Percentiles rank a stretch among this genome's conserved stretches.
phyloP scores from a whole-genome alignment of 1,140 invertebrate species.

The Drosophila erecta region DNA sequence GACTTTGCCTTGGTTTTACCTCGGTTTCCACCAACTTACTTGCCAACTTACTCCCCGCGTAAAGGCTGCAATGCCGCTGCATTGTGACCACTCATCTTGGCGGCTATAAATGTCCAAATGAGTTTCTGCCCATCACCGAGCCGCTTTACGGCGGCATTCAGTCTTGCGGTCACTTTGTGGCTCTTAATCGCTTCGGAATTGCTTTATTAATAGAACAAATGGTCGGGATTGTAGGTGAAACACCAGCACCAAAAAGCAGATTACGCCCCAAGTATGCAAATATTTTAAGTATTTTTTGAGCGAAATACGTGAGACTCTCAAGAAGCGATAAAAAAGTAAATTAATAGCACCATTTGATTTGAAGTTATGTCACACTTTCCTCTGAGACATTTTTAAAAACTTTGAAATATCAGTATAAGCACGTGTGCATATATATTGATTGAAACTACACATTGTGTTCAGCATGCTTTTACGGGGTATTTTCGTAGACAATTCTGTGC shows the following conservation, averaged over 20 bases:
- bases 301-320: no score
- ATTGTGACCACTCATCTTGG: slow-evolving; percentile 75
- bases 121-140: slow-evolving; percentile 53
- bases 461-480: slow-evolving; percentile 15
- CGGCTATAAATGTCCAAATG: slow-evolving; percentile 79
- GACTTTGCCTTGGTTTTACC: slow-evolving; percentile 17
- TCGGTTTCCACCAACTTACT: slow-evolving; percentile 33
- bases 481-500: slow-evolving; percentile 42
- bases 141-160: slow-evolving; percentile 32
- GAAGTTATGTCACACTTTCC: background rate
- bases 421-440: no score
- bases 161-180: slow-evolving; percentile 59
- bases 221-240: slow-evolving; percentile 48
- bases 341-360: background rate
- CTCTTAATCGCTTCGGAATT: slow-evolving; percentile 81
- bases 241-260: background rate
- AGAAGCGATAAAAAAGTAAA: no score
- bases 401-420: no score
- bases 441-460: no score
- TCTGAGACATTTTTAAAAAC: no score
- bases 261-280: background rate
- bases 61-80: slow-evolving; percentile 28
- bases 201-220: slow-evolving; percentile 82
- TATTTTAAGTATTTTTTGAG: background rate
- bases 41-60: slow-evolving; percentile 22